These are phyloP conservation scores for Rattus norvegicus DNA, from an alignment of 2,113 vertebrate genomes.

Conservation along the genomic window GRCr8 NC_086024.1:84673501-84674000, in stretches of 20 bases:
- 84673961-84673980: fast-evolving
- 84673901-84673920: background rate
- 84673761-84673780: background rate
- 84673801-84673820: background rate
- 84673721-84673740: background rate
- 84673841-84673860: background rate
- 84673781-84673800: background rate
- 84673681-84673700: background rate
- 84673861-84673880: background rate
- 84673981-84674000: background rate
- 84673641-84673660: background rate
- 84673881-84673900: background rate
- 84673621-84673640: conserved; percentile 9
- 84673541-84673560: background rate
- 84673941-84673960: background rate
- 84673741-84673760: background rate
- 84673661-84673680: background rate
- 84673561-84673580: background rate
- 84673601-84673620: background rate
- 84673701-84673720: background rate
- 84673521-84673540: background rate
- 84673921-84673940: background rate
- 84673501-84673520: background rate
- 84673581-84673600: background rate
- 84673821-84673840: background rate